Percentiles rank a stretch among this genome's conserved stretches.
Conservation (phyloP, 1,140 invertebrate species). For the Neotoxoptera formosana region DNA sequence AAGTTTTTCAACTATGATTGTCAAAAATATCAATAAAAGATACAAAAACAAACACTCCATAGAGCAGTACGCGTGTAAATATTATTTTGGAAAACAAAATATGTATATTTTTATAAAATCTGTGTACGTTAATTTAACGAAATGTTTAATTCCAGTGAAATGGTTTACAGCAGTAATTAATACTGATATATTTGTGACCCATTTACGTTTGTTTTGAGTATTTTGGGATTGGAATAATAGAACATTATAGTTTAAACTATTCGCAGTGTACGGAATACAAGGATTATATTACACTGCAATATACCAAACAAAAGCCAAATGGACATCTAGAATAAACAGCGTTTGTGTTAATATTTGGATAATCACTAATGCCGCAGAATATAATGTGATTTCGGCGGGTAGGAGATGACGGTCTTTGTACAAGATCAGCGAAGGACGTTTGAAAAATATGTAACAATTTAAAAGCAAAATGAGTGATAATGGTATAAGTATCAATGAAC, state of each 20-base stretch:
- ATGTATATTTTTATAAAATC: not conserved
- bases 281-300: not conserved
- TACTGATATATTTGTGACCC: not conserved
- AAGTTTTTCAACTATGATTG: not conserved
- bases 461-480: not conserved
- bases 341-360: constrained; percentile 28
- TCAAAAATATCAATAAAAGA: not conserved
- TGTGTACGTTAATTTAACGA: not conserved
- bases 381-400: not conserved
- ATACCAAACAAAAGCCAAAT: constrained; percentile 17
- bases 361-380: not conserved
- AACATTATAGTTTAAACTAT: not conserved
- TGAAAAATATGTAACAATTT: not conserved
- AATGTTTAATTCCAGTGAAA: not conserved
- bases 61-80: not conserved
- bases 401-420: not conserved
- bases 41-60: not conserved
- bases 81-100: not conserved
- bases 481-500: not conserved
- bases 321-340: constrained; percentile 1
- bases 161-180: not conserved
- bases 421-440: not conserved
- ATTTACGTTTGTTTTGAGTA: not conserved
- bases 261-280: not conserved
- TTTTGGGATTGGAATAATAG: not conserved